Evolutionary conservation across 2,888 invertebrate genomes (phyloP).

Genomic region (Idaea aversata): DNA sequence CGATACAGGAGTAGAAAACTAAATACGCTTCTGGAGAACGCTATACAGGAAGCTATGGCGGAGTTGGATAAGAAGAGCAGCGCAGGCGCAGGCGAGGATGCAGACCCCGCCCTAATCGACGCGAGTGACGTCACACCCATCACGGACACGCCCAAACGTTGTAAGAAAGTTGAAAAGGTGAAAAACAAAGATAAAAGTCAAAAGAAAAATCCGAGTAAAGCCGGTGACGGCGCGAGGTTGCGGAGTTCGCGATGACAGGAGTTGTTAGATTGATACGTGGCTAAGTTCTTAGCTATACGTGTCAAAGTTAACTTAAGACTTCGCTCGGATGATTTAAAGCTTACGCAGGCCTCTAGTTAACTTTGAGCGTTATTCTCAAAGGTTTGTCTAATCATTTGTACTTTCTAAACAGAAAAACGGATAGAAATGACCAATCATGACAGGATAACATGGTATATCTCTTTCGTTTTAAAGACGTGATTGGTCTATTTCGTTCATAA

Average conservation of each 20-base stretch:
- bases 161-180: slow-evolving; percentile 48
- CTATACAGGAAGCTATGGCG: slow-evolving; percentile 95
- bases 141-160: slow-evolving; percentile 46
- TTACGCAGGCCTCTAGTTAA: no score
- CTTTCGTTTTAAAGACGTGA: no score
- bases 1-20: slow-evolving; percentile 92
- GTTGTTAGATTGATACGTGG: neutral
- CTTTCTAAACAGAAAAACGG: no score
- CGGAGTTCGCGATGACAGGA: slow-evolving; percentile 74
- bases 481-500: no score
- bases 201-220: slow-evolving; percentile 46
- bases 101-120: slow-evolving; percentile 13
- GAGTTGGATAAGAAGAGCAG: slow-evolving; percentile 88
- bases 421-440: no score
- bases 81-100: slow-evolving; percentile 14
- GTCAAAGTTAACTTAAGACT: neutral
- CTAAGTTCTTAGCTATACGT: neutral
- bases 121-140: slow-evolving; percentile 27
- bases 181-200: slow-evolving; percentile 49
- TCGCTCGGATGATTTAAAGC: no score
- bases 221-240: slow-evolving; percentile 64
- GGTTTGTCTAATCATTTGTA: no score
- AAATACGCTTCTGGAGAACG: slow-evolving; percentile 93
- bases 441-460: no score
- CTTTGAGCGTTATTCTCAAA: no score